Evolutionary conservation across 2,113 vertebrate species (phyloP).

Genomic region (Varanus komodoensis): DNA sequence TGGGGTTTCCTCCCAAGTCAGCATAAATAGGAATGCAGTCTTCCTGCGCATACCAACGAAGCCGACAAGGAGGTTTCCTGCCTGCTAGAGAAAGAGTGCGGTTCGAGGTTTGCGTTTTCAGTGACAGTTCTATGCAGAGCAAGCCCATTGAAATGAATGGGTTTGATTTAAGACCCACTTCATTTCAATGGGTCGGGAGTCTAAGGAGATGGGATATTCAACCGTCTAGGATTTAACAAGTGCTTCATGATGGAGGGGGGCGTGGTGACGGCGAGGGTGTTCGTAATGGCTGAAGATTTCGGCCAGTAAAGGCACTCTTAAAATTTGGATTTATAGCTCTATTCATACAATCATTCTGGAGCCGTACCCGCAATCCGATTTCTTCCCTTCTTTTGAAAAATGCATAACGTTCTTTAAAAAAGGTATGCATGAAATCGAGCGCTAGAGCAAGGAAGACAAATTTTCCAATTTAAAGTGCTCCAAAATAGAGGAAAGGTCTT

Average conservation of each 20-base stretch:
- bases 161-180: too few relatives aligned
- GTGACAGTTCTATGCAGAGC: too few relatives aligned
- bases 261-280: neutral
- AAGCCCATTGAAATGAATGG: too few relatives aligned
- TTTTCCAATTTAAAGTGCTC: neutral
- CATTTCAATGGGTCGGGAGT: too few relatives aligned
- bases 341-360: too few relatives aligned
- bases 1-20: neutral
- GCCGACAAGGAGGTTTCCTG: neutral
- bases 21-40: neutral
- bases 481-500: neutral
- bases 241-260: neutral
- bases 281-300: neutral
- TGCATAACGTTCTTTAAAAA: neutral
- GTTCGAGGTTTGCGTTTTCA: too few relatives aligned
- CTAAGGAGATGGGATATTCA: too few relatives aligned
- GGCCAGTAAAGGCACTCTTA: neutral
- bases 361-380: too few relatives aligned
- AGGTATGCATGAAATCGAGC: neutral
- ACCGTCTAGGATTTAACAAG: neutral
- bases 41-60: neutral
- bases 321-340: neutral
- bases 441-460: neutral
- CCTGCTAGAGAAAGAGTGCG: neutral
- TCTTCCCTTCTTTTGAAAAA: too few relatives aligned